Conservation (phyloP, 2,113 vertebrate genomes). For the Antennarius striatus region DNA sequence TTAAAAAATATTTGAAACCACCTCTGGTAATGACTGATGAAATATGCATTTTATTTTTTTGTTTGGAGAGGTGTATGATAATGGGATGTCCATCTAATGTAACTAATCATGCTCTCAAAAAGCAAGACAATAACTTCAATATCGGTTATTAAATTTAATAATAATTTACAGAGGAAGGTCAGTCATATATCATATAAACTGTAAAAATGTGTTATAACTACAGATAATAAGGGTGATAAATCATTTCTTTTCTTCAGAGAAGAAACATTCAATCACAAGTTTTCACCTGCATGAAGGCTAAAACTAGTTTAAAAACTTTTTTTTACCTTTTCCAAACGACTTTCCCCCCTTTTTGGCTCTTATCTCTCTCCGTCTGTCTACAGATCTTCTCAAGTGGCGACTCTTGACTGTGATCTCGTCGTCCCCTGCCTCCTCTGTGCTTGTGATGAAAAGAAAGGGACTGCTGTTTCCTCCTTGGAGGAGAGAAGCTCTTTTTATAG, state of each 20-base stretch:
- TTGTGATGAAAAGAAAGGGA: conserved; percentile 34
- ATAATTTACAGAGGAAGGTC: no score
- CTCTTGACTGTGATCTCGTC: conserved; percentile 33
- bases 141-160: no score
- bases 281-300: neutral
- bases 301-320: neutral
- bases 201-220: no score
- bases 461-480: conserved; percentile 36
- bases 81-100: no score
- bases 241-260: neutral
- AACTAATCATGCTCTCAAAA: no score
- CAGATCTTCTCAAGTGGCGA: conserved; percentile 39
- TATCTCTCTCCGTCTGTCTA: conserved; percentile 28
- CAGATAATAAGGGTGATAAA: no score
- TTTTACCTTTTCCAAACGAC: conserved; percentile 50
- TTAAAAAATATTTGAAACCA: conserved; percentile 25
- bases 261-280: no score
- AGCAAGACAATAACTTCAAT: no score
- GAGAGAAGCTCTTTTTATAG: conserved; percentile 70
- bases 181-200: no score
- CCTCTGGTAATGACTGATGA: no score
- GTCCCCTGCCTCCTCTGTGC: conserved; percentile 35
- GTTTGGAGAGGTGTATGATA: no score
- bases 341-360: conserved; percentile 1
- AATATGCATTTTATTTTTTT: no score